A percentile compares a stretch with the other conserved stretches of the same genome.
phyloP scores from a whole-genome alignment of 2,888 invertebrate species.

The Chloroclystis v-ata region DNA sequence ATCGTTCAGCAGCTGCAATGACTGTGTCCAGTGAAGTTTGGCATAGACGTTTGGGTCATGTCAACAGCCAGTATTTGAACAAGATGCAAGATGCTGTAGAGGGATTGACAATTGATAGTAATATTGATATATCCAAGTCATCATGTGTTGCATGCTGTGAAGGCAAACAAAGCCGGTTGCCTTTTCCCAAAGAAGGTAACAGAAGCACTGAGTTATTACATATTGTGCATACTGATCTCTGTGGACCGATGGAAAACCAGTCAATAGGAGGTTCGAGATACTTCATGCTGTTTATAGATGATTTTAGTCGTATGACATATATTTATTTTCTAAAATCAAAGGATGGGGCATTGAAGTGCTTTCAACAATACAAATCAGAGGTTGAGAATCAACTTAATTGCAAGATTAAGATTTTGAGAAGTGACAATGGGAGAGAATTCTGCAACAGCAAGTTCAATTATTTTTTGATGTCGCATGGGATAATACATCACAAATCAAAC shows the following conservation, averaged over 20 bases:
- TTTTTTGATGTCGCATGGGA: slow-evolving; percentile 5
- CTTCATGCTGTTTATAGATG: slow-evolving; percentile 28
- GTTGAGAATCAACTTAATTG: slow-evolving; percentile 24
- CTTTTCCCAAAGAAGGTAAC: slow-evolving; percentile 21
- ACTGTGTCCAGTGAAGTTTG: slow-evolving; percentile 18
- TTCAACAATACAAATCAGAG: not conserved
- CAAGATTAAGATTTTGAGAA: slow-evolving; percentile 22
- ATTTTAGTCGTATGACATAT: slow-evolving; percentile 22
- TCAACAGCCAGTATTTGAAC: slow-evolving; percentile 29
- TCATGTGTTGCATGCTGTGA: slow-evolving; percentile 11
- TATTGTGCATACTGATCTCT: slow-evolving; percentile 26
- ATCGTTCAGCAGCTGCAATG: not conserved
- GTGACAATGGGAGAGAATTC: slow-evolving; percentile 28
- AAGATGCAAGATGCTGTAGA: slow-evolving; percentile 19
- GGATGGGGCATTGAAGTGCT: not conserved
- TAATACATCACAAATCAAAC: slow-evolving; percentile 3
- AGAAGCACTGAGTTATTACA: slow-evolving; percentile 18
- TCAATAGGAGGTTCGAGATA: slow-evolving; percentile 27
- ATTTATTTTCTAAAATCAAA: slow-evolving; percentile 19
- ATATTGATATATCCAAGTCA: too few species aligned
- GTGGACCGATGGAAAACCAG: slow-evolving; percentile 28
- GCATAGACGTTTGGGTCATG: slow-evolving; percentile 30
- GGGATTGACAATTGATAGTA: not conserved
- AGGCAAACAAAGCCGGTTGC: slow-evolving; percentile 26
- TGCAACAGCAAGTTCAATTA: slow-evolving; percentile 4